Evolutionary conservation across 2,888 invertebrate species (phyloP), one percentile per base, ranked within the genome.

Genomic region (Yponomeuta sedellus): DNA sequence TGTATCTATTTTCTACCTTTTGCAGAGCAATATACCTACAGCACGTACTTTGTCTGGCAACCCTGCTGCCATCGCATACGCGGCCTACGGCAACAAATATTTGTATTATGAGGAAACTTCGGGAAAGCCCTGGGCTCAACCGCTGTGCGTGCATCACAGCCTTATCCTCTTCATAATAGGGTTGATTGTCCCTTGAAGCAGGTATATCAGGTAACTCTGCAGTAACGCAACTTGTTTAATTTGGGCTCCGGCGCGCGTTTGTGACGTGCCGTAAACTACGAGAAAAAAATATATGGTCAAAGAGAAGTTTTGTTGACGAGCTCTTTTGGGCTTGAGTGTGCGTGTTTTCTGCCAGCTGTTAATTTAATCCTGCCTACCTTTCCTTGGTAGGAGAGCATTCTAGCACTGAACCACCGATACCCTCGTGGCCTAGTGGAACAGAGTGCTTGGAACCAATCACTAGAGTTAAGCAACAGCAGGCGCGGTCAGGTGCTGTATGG

Each of bases 191-290:
- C 19, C 20, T 12, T 10, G 39, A 44, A n/a, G 20, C 10, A 20
- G 12, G 4, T 12, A 22, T 11, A n/a, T 20, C 44, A n/a, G 34
- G 61, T 61, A 34, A 22, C 25, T 59, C 22, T 20, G 10, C 20
- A 59, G 19, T 64, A 57, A 57, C 71, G 67, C 72, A 76, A 77
- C 77, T 78, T 80, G 79, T 83, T 82, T 83, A 82, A 82, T 82
- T 82, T 79, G 71, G 76, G 71, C 77, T 72, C 75, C 72, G 56
- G 75, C 77, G 81, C 83, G 83, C 83, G n/a, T n/a, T 81, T 84
- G 79, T 79, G 78, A 64, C 34, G 52, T 28, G 64, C 71, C 71
- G 67, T 73, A 72, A 79, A 76, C 78, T 78, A 77, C 79, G 80
- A 80, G n/a, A n/a, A n/a, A 78, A 77, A 78, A 78, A 79, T 22